These are phyloP conservation scores for Cyprinella venusta DNA, from an alignment of 2,797 vertebrate genomes.

Conservation along the genomic window DNA sequence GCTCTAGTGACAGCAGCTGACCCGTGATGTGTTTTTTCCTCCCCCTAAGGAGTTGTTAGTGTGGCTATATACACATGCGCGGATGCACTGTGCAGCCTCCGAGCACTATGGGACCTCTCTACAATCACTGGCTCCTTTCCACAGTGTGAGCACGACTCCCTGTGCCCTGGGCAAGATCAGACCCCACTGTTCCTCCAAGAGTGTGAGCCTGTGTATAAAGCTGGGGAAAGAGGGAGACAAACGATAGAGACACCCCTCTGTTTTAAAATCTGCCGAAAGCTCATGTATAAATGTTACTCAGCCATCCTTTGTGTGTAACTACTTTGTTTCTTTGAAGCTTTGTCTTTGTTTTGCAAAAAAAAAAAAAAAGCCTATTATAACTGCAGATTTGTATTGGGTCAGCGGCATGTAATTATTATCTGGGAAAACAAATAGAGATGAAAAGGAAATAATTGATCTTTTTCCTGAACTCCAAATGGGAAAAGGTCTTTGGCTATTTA, in stretches of 20 bases:
- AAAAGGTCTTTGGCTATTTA: slow-evolving; percentile 26
- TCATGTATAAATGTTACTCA: slow-evolving; percentile 10
- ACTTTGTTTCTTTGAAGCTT: slow-evolving; percentile 17
- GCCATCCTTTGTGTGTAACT: slow-evolving; percentile 19
- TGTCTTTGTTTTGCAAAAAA: slow-evolving; percentile 27
- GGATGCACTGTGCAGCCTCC: slow-evolving; percentile 20
- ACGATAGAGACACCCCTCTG: slow-evolving; percentile 9
- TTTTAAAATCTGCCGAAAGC: slow-evolving; percentile 23
- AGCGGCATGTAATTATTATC: neutral
- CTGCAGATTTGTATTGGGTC: slow-evolving; percentile 31
- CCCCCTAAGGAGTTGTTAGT: slow-evolving; percentile 51
- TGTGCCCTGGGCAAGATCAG: slow-evolving; percentile 44
- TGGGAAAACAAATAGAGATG: slow-evolving; percentile 34
- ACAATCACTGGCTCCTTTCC: slow-evolving; percentile 52
- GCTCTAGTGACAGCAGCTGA: slow-evolving; percentile 54
- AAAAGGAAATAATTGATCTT: slow-evolving; percentile 35
- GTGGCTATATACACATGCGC: slow-evolving; percentile 30
- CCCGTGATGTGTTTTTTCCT: slow-evolving; percentile 57
- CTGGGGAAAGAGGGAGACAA: neutral
- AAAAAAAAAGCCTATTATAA: slow-evolving; percentile 11
- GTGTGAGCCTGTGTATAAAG: slow-evolving; percentile 27
- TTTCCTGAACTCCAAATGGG: slow-evolving; percentile 25
- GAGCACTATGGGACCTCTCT: slow-evolving; percentile 42
- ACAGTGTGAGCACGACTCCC: slow-evolving; percentile 45
- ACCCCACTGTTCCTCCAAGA: slow-evolving; percentile 28